These are phyloP conservation scores for Nephrocerus scutellatus DNA, from an alignment of 2,888 invertebrate species.

Conservation along the genomic window DNA sequence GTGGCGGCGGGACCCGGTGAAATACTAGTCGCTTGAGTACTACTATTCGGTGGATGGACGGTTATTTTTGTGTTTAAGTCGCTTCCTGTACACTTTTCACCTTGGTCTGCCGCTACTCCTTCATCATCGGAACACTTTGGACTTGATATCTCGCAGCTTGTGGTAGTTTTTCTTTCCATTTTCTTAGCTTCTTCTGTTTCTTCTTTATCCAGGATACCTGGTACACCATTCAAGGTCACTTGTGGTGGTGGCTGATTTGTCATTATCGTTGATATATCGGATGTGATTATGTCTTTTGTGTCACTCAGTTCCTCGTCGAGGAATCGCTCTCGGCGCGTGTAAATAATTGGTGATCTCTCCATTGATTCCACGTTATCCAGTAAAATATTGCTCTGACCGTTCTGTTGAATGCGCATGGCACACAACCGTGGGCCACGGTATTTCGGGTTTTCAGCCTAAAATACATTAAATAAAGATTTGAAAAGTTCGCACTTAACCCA, in stretches of 20 bases:
- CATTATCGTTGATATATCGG: slow-evolving; percentile 30
- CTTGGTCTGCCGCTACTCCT: slow-evolving; percentile 14
- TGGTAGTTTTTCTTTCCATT: no score
- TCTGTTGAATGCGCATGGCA: slow-evolving; percentile 68
- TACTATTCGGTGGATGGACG: slow-evolving; percentile 21
- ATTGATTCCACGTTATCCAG: slow-evolving; percentile 67
- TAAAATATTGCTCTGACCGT: slow-evolving; percentile 71
- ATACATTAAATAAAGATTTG: not conserved
- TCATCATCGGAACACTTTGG: no score
- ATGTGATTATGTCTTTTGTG: slow-evolving; percentile 45
- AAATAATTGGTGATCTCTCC: slow-evolving; percentile 60
- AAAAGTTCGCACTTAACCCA: not conserved
- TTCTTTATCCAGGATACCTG: no score
- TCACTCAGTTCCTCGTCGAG: slow-evolving; percentile 47
- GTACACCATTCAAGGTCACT: no score
- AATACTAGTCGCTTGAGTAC: slow-evolving; percentile 5
- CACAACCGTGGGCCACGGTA: slow-evolving; percentile 64
- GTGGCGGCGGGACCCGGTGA: slow-evolving; percentile 9
- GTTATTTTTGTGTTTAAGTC: slow-evolving; percentile 9
- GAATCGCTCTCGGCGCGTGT: slow-evolving; percentile 54
- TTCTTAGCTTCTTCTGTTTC: no score
- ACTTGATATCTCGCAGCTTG: no score
- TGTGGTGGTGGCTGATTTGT: slow-evolving; percentile 17
- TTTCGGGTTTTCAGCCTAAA: slow-evolving; percentile 47
- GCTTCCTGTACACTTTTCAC: slow-evolving; percentile 13